Percentiles rank a stretch among this genome's conserved stretches.
phyloP scores from a whole-genome alignment of 2,888 invertebrate genomes.

The Hydropsyche betteni region DNA sequence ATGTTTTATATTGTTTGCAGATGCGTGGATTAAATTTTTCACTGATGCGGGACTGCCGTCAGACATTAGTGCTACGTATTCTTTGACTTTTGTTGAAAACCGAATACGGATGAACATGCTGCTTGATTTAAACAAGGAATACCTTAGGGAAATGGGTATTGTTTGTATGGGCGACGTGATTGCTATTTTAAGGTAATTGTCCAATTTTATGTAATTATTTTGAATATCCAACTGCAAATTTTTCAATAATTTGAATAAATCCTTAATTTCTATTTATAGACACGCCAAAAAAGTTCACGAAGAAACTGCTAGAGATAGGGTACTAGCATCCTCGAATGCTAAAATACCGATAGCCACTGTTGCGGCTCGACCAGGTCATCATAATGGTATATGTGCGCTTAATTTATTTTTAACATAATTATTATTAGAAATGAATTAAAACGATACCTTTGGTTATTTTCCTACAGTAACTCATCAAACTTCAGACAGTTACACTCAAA shows the following conservation, averaged over 20 bases:
- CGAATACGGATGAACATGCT: constrained; percentile 88
- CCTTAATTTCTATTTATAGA: constrained; percentile 55
- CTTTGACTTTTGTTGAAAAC: constrained; percentile 86
- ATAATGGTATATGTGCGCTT: no score
- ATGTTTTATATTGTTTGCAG: constrained; percentile 57
- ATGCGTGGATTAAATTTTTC: constrained; percentile 88
- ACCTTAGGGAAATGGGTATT: constrained; percentile 89
- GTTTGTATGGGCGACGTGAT: constrained; percentile 76
- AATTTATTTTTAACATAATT: no score
- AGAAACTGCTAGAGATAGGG: constrained; percentile 67
- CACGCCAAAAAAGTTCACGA: constrained; percentile 71
- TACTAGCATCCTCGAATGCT: constrained; percentile 58
- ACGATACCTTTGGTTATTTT: not conserved
- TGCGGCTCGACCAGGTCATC: constrained; percentile 59
- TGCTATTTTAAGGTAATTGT: constrained; percentile 71
- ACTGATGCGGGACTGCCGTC: constrained; percentile 84
- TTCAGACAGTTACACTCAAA: not conserved
- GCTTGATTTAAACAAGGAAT: constrained; percentile 85
- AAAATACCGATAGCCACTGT: constrained; percentile 67
- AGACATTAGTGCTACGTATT: constrained; percentile 82
- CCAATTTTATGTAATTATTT: no score
- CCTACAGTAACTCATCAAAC: not conserved
- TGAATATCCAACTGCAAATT: not conserved
- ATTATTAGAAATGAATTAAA: not conserved
- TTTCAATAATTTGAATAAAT: not conserved